phyloP scores from a whole-genome alignment of 53 echinoderm and acorn worm species.

The Zoroaster sp. region DNA sequence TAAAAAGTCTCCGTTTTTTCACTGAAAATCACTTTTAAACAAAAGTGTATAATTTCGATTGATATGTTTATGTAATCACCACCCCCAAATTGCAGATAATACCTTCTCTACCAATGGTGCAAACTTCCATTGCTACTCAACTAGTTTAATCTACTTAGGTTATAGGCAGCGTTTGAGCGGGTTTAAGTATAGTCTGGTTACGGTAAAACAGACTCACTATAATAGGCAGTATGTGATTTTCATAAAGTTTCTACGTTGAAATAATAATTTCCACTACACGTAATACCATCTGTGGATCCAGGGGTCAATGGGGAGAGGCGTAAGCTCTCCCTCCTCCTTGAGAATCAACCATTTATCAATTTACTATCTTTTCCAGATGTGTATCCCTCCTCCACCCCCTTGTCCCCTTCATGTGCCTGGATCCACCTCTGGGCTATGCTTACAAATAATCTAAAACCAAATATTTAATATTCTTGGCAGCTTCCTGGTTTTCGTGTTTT shows the following conservation, averaged over 20 bases:
- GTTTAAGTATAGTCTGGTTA: slow-evolving; percentile 52
- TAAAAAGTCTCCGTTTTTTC: no score
- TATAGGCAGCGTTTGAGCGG: slow-evolving; percentile 71
- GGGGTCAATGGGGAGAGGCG: no score
- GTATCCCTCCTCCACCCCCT: no score
- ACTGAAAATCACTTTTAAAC: no score
- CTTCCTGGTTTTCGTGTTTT: background rate
- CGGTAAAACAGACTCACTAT: slow-evolving; percentile 32
- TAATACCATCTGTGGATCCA: no score
- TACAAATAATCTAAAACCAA: no score
- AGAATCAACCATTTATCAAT: background rate
- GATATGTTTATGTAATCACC: background rate
- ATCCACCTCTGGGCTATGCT: no score
- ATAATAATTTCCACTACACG: slow-evolving; percentile 50
- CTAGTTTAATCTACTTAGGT: slow-evolving; percentile 54
- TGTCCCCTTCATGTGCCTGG: no score
- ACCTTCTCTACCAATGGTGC: background rate
- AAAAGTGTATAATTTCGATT: background rate
- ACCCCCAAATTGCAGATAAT: background rate
- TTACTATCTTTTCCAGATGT: background rate
- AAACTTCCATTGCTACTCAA: background rate
- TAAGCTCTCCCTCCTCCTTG: no score
- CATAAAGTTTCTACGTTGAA: slow-evolving; percentile 14
- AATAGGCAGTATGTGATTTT: slow-evolving; percentile 25
- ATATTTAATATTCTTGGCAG: no score